Evolutionary conservation across 23 tunicate species (phyloP), one percentile per base, ranked within the genome.

Genomic region (Styela clava): DNA sequence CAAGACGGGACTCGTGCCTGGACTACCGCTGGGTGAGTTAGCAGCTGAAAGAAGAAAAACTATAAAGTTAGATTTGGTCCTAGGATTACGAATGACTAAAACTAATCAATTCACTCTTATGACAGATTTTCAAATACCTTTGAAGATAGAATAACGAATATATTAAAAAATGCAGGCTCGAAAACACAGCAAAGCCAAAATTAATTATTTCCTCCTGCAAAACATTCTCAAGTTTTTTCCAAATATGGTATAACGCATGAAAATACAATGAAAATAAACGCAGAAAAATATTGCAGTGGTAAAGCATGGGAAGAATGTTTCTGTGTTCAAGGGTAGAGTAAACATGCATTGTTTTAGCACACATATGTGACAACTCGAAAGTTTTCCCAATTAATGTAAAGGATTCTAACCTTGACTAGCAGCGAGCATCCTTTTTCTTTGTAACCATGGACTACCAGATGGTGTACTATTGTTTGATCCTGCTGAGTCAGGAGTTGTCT

Each of bases 391-490:
- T n/a, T n/a, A n/a, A n/a, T n/a, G n/a, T n/a, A n/a, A n/a, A n/a
- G n/a, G n/a, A n/a, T n/a, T n/a, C n/a, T n/a, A n/a, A 90, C 97
- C 97, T 86, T 91, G 97, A 7, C 84, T 87, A 72, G 90, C 97
- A 24, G 89, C 90, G 36, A 86, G 83, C 71, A 87, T 85, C 63
- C 90, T 52, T 65, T 85, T 73, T 19, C 97, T 73, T 86, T 87
- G 88, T 33, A 92, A 44, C 97, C 97, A 87, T 22, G 97, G 97
- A 70, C 97, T 91, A 23, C 97, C 86, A 73, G 89, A 69, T 16
- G 95, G 95, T 2, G 95, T 85, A 69, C 84, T 85, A 51, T 77
- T 81, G 3, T 72, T 83, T 0, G 97, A 86, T 18, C 73, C 90
- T 33, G 31, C 27, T 20, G 83, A 64, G 25, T 85, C 96, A 79